Percentiles rank a stretch among this genome's conserved stretches.
These are phyloP conservation scores for Tetraodon nigroviridis DNA, from an alignment of 2,113 vertebrate species.

Conservation along the genomic window DNA sequence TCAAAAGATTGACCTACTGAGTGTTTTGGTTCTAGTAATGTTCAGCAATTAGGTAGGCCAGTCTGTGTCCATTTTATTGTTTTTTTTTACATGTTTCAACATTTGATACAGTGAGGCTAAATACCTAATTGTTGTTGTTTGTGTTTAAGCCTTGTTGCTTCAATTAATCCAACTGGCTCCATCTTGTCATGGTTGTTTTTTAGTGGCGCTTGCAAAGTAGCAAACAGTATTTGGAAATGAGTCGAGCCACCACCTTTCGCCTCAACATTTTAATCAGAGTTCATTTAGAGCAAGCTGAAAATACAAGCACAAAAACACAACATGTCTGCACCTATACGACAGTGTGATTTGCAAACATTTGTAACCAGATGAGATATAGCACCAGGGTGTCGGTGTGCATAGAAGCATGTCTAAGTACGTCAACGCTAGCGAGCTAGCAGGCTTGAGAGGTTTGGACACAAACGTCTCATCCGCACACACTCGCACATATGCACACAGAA, in stretches of 20 bases:
- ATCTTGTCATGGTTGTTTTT: background rate
- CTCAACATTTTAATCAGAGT: constrained; percentile 79
- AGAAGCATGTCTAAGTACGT: constrained; percentile 72
- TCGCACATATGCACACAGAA: constrained; percentile 21
- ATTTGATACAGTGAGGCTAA: background rate
- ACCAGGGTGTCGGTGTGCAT: constrained; percentile 77
- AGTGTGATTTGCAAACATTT: constrained; percentile 43
- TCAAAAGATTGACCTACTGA: no score
- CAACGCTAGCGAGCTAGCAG: constrained; percentile 78
- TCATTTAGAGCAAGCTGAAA: constrained; percentile 86
- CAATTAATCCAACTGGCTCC: background rate
- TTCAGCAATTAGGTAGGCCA: no score
- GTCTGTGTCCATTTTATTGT: constrained; percentile 12
- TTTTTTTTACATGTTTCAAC: background rate
- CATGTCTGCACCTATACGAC: constrained; percentile 78
- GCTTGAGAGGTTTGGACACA: constrained; percentile 74
- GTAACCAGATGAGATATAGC: constrained; percentile 79
- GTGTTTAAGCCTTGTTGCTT: background rate
- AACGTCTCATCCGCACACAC: constrained; percentile 12
- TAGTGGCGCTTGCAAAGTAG: no score
- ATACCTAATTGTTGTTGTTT: background rate
- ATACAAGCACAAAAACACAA: constrained; percentile 87
- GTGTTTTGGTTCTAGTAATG: no score
- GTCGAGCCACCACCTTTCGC: constrained; percentile 17
- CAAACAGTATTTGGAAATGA: constrained; percentile 6